phyloP scores from a whole-genome alignment of 2,113 vertebrate species.

The Larimichthys crocea region DNA sequence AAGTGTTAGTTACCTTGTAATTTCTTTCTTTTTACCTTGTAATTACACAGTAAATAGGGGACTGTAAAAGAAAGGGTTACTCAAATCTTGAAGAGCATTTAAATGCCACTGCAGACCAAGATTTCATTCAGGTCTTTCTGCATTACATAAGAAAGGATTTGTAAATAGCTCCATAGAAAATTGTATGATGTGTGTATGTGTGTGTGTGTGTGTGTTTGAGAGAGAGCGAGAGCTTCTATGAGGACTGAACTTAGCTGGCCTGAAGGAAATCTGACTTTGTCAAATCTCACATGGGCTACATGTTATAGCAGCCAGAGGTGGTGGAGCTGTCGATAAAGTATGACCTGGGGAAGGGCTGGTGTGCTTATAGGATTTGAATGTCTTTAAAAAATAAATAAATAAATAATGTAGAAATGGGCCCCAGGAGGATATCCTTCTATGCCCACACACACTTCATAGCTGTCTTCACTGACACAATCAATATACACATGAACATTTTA shows the following conservation, averaged over 20 bases:
- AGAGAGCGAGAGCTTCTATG: not conserved
- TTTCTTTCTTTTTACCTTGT: too few relatives aligned
- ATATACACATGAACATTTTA: not conserved
- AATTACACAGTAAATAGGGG: too few relatives aligned
- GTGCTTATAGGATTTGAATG: conserved; percentile 60
- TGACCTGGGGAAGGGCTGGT: conserved; percentile 39
- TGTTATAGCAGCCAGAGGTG: conserved; percentile 50
- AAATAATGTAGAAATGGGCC: conserved; percentile 22
- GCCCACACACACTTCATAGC: not conserved
- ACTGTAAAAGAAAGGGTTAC: too few relatives aligned
- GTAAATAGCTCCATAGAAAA: conserved; percentile 23
- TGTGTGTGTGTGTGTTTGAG: not conserved
- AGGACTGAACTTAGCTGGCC: conserved; percentile 43
- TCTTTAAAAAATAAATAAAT: conserved; percentile 30
- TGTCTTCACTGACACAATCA: not conserved
- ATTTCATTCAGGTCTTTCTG: not conserved
- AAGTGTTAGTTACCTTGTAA: too few relatives aligned
- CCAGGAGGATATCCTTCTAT: conserved; percentile 12
- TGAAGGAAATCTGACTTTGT: conserved; percentile 38
- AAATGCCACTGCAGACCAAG: not conserved
- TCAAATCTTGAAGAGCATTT: not conserved
- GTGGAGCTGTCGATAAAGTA: conserved; percentile 47
- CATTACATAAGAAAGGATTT: conserved; percentile 15
- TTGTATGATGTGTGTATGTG: not conserved
- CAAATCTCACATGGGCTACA: conserved; percentile 44